Conservation (phyloP, 2,113 vertebrate genomes). For the Apeltes quadracus region DNA sequence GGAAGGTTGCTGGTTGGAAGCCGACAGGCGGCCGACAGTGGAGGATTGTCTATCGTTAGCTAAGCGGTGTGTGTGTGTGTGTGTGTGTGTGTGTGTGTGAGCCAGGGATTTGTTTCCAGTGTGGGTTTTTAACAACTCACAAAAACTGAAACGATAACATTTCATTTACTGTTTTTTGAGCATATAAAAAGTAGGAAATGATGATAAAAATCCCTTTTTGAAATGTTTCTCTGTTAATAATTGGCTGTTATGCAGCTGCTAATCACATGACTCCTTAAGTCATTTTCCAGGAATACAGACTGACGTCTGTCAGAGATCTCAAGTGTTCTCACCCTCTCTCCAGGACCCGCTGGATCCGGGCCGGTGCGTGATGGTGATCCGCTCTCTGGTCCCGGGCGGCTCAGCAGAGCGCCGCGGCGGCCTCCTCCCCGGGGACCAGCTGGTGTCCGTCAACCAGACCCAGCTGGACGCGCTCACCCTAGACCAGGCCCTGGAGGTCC, state of each 20-base stretch:
- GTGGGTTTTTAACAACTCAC: background rate
- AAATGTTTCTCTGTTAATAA: background rate
- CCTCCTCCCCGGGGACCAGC: conserved; percentile 89
- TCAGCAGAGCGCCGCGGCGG: conserved; percentile 84
- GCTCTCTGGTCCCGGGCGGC: conserved; percentile 88
- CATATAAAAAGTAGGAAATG: background rate
- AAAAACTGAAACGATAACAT: background rate
- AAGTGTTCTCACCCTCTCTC: background rate
- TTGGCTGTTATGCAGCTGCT: background rate
- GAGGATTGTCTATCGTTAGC: background rate
- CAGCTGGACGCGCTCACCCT: conserved; percentile 81
- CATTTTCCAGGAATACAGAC: background rate
- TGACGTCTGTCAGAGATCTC: background rate
- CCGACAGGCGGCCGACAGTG: background rate
- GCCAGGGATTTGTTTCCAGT: background rate
- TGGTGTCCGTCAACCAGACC: conserved; percentile 90
- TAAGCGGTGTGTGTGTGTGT: background rate
- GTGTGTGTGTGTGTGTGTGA: background rate
- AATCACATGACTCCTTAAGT: background rate
- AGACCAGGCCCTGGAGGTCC: conserved; percentile 87
- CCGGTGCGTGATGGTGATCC: conserved; percentile 91
- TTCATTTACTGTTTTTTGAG: background rate
- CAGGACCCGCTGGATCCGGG: conserved; percentile 91
- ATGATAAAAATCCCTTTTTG: background rate
- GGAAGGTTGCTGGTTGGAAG: background rate